Evolutionary conservation across 1,140 invertebrate species (phyloP), one percentile per base, ranked within the genome.

Genomic region (Microplitis mediator): DNA sequence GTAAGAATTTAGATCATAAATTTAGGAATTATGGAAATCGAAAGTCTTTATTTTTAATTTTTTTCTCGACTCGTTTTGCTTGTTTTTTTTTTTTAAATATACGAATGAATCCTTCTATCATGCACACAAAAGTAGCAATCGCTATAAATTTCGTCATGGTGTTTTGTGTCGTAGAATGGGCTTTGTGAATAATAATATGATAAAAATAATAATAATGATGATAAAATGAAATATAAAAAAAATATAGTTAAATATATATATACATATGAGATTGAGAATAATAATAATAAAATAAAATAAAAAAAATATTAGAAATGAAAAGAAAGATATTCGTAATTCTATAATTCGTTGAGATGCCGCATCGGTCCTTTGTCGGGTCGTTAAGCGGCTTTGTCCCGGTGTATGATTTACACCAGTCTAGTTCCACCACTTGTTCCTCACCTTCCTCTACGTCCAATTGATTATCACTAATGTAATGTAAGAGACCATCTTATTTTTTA

Each of bases 331-430:
- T 83, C 78, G 79, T 82, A 82, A 84, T 84, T 84, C 81, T 82
- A 83, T 83, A 83, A 83, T 83, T 84, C 83, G 81, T 80, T 76
- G 77, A 80, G 81, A 79, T 79, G 76, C 77, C 77, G 78, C 76
- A 60, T 75, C 16, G 76, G 74, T 75, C 79, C 83, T 86, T 86
- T 86, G 84, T 86, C 84, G 84, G 84, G 78, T 85, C 83, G 84
- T 85, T 86, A 86, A 86, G 84, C 84, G 78, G 82, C 82, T 85
- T 86, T 86, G 84, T 84, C 83, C 80, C 73, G 74, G 61, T 64
- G 65, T 71, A 81, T 86, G 84, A 86, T 86, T 85, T 86, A 86
- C 84, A 79, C 79, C 76, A 82, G 79, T 84, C 80, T 83, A 80
- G 81, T 71, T 71, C 78, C 76, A 74, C 76, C 75, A 76, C 76